Percentiles rank a stretch among this genome's conserved stretches.
Conservation (phyloP, 2,797 vertebrate species). For the Sebastes nivosus region DNA sequence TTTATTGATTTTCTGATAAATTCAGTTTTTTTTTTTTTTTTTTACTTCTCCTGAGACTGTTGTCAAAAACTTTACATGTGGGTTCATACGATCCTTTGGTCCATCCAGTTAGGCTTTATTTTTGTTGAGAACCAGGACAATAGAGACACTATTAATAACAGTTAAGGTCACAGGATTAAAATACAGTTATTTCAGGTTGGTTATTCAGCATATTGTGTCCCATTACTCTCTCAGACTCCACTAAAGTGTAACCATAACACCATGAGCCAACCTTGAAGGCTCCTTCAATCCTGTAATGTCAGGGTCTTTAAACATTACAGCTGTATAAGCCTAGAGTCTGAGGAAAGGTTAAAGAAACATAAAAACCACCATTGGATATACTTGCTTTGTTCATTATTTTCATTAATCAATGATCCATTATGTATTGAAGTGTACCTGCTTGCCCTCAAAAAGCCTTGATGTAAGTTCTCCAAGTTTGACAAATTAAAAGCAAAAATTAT, state of each 20-base stretch:
- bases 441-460: neutral
- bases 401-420: neutral
- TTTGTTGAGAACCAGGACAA: neutral
- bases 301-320: neutral
- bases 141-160: neutral
- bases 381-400: neutral
- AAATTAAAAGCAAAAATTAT: neutral
- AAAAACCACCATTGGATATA: neutral
- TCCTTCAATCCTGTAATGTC: neutral
- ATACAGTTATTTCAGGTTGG: neutral
- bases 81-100: neutral
- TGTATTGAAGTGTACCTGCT: neutral
- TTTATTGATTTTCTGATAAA: conserved; percentile 16
- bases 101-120: neutral
- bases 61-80: conserved; percentile 5
- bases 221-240: neutral
- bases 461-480: neutral
- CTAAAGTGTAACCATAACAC: neutral
- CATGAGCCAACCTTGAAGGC: neutral
- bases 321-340: too few species aligned
- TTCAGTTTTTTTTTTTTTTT: neutral
- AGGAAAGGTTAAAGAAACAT: neutral
- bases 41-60: neutral
- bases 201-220: neutral
- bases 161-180: neutral